Base-by-base conservation (phyloP, 2,888 invertebrate genomes). In the Hyposoter didymator region DNA sequence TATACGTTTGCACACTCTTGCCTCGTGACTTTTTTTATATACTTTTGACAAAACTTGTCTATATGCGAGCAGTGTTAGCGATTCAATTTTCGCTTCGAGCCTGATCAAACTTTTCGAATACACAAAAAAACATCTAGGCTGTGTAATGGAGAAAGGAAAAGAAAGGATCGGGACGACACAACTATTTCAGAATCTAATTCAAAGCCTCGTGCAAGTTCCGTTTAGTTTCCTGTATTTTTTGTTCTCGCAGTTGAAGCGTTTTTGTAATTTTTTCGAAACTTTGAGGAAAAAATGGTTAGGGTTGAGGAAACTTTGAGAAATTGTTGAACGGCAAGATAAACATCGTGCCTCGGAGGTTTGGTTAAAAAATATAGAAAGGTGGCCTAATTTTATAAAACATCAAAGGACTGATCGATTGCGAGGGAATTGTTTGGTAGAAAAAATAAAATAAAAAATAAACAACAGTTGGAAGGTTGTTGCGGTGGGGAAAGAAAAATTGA, bases 1-100 rank as follows among this genome's bases (percentile, higher is more conserved):
- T 28, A 59, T 14, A 14, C 14, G 59, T 59, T 59, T 3, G 28
- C 28, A 14, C 59, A 4, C 1, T 55, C 5, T 5, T 59, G 59
- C 14, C 59, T 59, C 59, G 28, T 28, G 59, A 14, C 5, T 10
- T 19, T 59, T 10, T 19, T 59, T 14, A 5, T 14, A 28, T 59
- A 59, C 59, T 59, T 59, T 59, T 28, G 4, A 3, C 28, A 59
- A 59, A 59, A 59, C 59, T 59, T 28, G 59, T 59, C 28, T 59
- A 6, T 28, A 28, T 59, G 59, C 59, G 28, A 59, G 59, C 12
- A 59, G 59, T 14, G 28, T 59, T 1, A 10, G 14, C 14, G 14
- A 28, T 59, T 28, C 28, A 59, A 59, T 59, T 59, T 59, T 28
- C 14, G 5, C 28, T 1, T 28, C 28, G 5, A 28, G 1, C 28